phyloP scores from a whole-genome alignment of 92 coral and sea anemone species.

The Zoanthus solanderi region DNA sequence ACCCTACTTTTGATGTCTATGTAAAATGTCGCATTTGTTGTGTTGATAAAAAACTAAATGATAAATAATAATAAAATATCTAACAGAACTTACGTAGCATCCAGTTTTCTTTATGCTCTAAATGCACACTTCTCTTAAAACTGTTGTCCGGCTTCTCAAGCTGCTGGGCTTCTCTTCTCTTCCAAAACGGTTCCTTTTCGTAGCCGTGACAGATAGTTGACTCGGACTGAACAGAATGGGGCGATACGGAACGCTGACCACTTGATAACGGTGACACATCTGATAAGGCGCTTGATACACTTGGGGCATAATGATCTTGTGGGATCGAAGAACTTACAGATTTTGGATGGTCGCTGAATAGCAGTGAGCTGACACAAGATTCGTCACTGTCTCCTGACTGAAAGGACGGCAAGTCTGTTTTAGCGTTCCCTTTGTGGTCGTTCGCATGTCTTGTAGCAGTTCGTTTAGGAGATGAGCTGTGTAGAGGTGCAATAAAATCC shows the following conservation, averaged over 20 bases:
- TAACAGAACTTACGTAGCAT: slow-evolving; percentile 20
- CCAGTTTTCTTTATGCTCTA: background rate
- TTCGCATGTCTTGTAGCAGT: slow-evolving; percentile 15
- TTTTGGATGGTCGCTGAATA: slow-evolving; percentile 32
- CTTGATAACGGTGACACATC: slow-evolving; percentile 38
- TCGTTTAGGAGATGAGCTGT: slow-evolving; percentile 87
- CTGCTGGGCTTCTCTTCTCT: background rate
- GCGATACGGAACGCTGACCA: slow-evolving; percentile 43
- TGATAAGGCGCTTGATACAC: slow-evolving; percentile 25
- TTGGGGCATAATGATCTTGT: slow-evolving; percentile 22
- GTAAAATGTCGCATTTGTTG: no score
- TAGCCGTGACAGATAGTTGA: background rate
- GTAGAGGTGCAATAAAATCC: slow-evolving; percentile 68
- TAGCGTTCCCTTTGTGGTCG: background rate
- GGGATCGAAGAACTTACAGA: background rate
- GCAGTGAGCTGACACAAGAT: slow-evolving; percentile 64
- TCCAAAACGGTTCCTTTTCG: slow-evolving; percentile 2
- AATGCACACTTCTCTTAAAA: background rate
- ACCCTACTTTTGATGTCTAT: no score
- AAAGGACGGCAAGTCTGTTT: slow-evolving; percentile 29
- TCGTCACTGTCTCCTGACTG: slow-evolving; percentile 55
- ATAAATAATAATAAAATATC: background rate
- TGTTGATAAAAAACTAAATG: no score
- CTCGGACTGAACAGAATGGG: slow-evolving; percentile 34
- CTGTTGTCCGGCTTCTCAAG: background rate